phyloP scores from a whole-genome alignment of 2,113 vertebrate species.

The Cynocephalus volans region DNA sequence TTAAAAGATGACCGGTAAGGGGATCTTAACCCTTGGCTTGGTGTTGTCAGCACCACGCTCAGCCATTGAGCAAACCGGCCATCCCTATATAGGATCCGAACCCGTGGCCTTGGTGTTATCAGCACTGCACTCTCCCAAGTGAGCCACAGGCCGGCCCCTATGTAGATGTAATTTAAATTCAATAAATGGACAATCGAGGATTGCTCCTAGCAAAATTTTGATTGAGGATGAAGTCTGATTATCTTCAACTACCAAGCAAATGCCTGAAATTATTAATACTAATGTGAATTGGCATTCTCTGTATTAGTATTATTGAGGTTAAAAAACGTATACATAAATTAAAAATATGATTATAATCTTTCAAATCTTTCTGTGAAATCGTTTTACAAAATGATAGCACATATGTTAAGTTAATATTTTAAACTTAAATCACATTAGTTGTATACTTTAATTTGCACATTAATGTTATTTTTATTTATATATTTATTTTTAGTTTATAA shows the following conservation, averaged over 20 bases:
- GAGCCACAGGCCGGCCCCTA: too few relatives aligned
- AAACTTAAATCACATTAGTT: neutral
- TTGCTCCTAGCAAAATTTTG: neutral
- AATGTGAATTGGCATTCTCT: neutral
- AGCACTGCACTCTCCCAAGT: too few relatives aligned
- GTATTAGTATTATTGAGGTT: neutral
- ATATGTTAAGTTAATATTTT: neutral
- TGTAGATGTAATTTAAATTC: neutral
- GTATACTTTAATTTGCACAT: neutral
- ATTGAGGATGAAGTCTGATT: neutral
- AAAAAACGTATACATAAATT: neutral
- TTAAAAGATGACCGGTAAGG: too few relatives aligned
- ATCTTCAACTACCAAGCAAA: neutral
- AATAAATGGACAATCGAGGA: neutral
- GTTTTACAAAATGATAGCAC: neutral
- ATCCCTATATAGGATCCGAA: too few relatives aligned
- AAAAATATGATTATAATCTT: neutral
- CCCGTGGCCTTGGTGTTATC: too few relatives aligned
- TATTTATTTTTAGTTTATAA: slow-evolving; percentile 24
- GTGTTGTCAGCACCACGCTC: too few relatives aligned
- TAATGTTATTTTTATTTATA: neutral
- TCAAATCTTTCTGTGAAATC: neutral
- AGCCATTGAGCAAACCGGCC: too few relatives aligned
- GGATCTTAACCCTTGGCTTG: too few relatives aligned
- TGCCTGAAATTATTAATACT: neutral